These are phyloP conservation scores for Cataglyphis hispanica DNA, from an alignment of 1,140 invertebrate species.

Conservation along the genomic window DNA sequence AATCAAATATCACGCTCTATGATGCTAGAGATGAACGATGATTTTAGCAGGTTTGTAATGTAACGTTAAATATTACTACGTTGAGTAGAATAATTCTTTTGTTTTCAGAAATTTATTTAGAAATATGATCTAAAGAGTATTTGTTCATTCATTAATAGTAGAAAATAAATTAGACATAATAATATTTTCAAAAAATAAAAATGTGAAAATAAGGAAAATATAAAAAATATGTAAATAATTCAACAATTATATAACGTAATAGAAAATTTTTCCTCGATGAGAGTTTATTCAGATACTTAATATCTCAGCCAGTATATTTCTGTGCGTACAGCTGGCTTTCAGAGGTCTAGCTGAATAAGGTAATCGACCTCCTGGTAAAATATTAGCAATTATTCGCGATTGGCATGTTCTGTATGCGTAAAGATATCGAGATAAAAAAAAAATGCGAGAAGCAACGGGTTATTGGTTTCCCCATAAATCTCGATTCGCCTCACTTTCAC, in stretches of 20 bases:
- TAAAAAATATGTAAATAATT: neutral
- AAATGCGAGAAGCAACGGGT: slow-evolving; percentile 18
- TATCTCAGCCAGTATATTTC: neutral
- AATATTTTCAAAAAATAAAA: no score
- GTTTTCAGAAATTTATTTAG: neutral
- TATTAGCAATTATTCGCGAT: slow-evolving; percentile 9
- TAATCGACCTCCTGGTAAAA: slow-evolving; percentile 6
- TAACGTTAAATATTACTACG: neutral
- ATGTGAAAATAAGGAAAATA: no score
- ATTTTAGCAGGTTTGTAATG: neutral
- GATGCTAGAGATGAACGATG: neutral
- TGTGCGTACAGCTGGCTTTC: neutral
- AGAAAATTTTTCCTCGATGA: neutral
- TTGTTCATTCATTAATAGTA: no score
- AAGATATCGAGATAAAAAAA: slow-evolving; percentile 17
- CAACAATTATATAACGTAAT: neutral
- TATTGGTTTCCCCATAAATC: slow-evolving; percentile 63
- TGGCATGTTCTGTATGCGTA: slow-evolving; percentile 9
- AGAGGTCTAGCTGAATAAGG: neutral
- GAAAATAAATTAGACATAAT: neutral
- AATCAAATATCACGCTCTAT: neutral
- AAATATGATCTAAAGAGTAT: neutral
- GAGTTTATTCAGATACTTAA: neutral
- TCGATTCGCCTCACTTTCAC: slow-evolving; percentile 69
- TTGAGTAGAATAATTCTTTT: neutral